Evolutionary conservation across 2,113 vertebrate genomes (phyloP), one percentile per base, ranked within the genome.

Genomic region (Tiliqua scincoides): DNA sequence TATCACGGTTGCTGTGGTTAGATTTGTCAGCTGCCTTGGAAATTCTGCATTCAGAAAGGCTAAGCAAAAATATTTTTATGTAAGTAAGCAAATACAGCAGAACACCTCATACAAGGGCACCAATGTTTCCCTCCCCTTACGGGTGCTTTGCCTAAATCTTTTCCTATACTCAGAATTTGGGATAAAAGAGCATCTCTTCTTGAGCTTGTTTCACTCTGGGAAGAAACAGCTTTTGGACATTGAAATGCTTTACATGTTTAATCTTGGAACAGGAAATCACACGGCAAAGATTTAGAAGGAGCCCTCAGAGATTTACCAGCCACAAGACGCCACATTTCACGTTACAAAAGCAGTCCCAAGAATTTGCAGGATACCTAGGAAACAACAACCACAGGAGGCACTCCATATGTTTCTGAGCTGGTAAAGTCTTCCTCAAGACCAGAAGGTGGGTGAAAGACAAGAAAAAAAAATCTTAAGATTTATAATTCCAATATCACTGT

Each of bases 301-400:
- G 65, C 76, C 75, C 21, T 27, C 3, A 30, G 82, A 73, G 77
- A 88, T n/a, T 67, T 25, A 0, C 54, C 61, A 85, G 1, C 4
- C n/a, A 30, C 43, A 1, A n/a, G 5, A 18, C 0, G 7, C 43
- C 17, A 70, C 77, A 9, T 9, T 73, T 1, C 87, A 82, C 0
- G 0, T 14, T 73, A 43, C 25, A 4, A 10, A 65, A 80, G 86
- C 0, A 3, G 9, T 17, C 12, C 61, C 1, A 25, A 57, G 4
- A n/a, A 65, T 52, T 88, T 84, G 4, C 7, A 70, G 35, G 18
- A 54, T 68, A 77, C 0, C 0, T 0, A 0, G 88, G 79, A 91
- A 90, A 54, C 52, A 1, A 87, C 74, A 63, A 1, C 0, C 0
- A 72, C 21, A 75, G 37, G 67, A 21, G 59, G 63, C 40, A 35